Evolutionary conservation across 2,797 vertebrate genomes (phyloP).

Genomic region (Bovichtus diacanthus): DNA sequence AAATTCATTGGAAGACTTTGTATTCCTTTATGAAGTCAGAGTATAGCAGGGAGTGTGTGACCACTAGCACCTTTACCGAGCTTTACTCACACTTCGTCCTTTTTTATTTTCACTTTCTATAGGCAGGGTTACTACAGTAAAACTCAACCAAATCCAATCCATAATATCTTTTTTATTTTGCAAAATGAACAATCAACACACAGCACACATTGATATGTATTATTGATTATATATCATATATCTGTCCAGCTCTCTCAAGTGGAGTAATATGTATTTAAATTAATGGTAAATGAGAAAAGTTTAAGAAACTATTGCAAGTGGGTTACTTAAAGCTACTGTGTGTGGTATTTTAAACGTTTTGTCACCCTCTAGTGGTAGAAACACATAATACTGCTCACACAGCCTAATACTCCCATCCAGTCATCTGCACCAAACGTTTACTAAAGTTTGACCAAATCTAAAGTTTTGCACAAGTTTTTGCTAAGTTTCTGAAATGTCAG

Average conservation of each 20-base stretch:
- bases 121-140: too few relatives aligned
- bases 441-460: neutral
- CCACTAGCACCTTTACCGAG: too few relatives aligned
- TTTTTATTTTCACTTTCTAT: too few relatives aligned
- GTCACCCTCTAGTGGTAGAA: neutral
- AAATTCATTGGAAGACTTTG: neutral
- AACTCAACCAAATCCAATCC: too few relatives aligned
- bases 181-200: too few relatives aligned
- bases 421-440: neutral
- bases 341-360: neutral
- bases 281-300: neutral
- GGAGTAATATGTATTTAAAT: neutral
- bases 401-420: neutral
- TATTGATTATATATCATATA: too few relatives aligned
- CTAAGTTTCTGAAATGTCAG: neutral
- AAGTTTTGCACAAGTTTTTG: neutral
- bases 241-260: too few relatives aligned
- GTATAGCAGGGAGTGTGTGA: too few relatives aligned
- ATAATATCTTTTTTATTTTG: too few relatives aligned
- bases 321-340: neutral
- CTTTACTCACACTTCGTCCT: too few relatives aligned
- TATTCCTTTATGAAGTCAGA: neutral
- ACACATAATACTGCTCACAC: neutral
- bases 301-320: neutral
- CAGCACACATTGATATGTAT: too few relatives aligned